Evolutionary conservation across 2,113 vertebrate species (phyloP), one percentile per base, ranked within the genome.

Genomic region (Saccopteryx bilineata): DNA sequence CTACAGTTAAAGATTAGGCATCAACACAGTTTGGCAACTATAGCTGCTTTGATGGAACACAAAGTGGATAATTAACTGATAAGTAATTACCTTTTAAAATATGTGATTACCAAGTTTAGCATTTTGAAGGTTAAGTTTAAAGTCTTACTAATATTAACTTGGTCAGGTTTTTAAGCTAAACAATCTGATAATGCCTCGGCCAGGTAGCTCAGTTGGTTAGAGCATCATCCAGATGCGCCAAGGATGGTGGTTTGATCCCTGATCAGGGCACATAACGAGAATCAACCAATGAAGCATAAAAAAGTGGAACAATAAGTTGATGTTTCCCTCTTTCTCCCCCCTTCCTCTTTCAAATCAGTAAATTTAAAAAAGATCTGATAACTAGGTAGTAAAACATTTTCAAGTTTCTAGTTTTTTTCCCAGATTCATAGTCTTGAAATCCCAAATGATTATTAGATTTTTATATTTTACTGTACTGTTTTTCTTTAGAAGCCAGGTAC

Each of bases 121-220:
- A 84, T 83, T 93, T 95, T 95, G 18, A 90, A 87, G 48, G 46
- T 83, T 52, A 12, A 97, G 66, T 92, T 93, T 78, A 75, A 92
- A 58, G 17, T 69, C 19, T 90, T 7, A 60, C 5, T 88, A 79
- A 91, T 7, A 60, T 4, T 88, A 79, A 91, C 76, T 80, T 60
- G 88, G 23, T 76, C 31, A 94, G 0, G 52, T 81, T 89, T 92
- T 75, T 82, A 60, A 96, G 46, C 56, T 86, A 96, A 94, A 66
- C 80, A 95, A 81, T 86, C 39, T 65, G 61, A 54, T 71, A 46
- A 86, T 39, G 39, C 39, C 39, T 3, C 3, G 39, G 39, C 39
- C 39, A 39, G 39, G 39, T 39, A 39, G 39, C 39, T 39, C 39
- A 39, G 39, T 39, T 39, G 39, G 39, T 39, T 39, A 39, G 39